A percentile compares a stretch with the other conserved stretches of the same genome.
Conservation (phyloP, 2,797 vertebrate genomes). For the Ctenopoma multispine region DNA sequence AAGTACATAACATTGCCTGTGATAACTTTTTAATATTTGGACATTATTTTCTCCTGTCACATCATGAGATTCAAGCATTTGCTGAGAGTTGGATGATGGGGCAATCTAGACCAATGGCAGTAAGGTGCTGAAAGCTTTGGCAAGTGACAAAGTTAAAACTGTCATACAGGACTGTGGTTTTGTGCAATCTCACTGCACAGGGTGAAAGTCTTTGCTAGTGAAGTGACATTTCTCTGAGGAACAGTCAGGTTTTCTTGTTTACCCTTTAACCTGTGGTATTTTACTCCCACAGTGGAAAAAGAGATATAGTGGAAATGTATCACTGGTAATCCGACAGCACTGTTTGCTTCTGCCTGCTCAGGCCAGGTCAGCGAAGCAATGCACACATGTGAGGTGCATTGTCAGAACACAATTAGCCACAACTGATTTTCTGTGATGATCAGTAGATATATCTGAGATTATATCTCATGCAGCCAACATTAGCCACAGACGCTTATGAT, state of each 20-base stretch:
- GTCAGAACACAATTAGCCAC: background rate
- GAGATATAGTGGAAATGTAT: slow-evolving; percentile 10
- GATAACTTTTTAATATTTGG: background rate
- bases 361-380: background rate
- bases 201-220: slow-evolving; percentile 1
- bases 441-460: slow-evolving; percentile 3
- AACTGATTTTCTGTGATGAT: background rate
- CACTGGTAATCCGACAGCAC: slow-evolving; percentile 10
- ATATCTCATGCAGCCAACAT: background rate
- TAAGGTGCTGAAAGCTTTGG: background rate
- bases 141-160: slow-evolving; percentile 5
- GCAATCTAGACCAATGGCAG: background rate
- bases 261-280: background rate
- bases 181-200: background rate
- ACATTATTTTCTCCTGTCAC: background rate
- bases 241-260: slow-evolving; percentile 5
- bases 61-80: background rate
- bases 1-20: no score
- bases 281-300: slow-evolving; percentile 1
- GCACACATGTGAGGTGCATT: background rate
- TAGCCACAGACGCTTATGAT: slow-evolving; percentile 2
- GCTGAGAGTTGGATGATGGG: background rate
- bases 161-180: slow-evolving; percentile 8
- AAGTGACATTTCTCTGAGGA: slow-evolving; percentile 27
- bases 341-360: slow-evolving; percentile 8